phyloP scores from a whole-genome alignment of 2,113 vertebrate genomes.

The Lichenostomus cassidix region DNA sequence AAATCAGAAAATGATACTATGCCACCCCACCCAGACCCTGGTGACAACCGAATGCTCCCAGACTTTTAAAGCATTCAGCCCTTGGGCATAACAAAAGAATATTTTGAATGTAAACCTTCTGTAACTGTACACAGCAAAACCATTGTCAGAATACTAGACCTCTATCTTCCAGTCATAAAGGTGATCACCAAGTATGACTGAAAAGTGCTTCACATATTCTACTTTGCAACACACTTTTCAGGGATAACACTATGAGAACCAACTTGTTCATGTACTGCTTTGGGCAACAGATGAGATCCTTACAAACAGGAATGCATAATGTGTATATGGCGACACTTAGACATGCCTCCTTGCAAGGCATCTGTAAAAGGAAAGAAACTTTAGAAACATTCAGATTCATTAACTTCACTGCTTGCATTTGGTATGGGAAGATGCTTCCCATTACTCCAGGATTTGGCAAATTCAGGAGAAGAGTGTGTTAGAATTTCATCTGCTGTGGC shows the following conservation, averaged over 20 bases:
- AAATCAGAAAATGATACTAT: neutral
- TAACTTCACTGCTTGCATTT: neutral
- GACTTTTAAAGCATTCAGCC: neutral
- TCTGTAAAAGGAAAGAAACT: neutral
- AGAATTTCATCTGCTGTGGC: neutral
- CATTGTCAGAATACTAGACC: neutral
- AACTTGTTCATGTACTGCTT: neutral
- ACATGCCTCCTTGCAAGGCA: neutral
- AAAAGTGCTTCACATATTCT: neutral
- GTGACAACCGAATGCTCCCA: neutral
- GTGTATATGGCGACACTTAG: neutral
- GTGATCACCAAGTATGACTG: neutral
- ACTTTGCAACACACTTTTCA: neutral
- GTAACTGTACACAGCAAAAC: neutral
- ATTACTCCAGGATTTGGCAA: neutral
- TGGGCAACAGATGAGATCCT: neutral
- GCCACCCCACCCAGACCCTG: neutral
- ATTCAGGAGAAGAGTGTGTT: neutral
- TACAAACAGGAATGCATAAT: neutral
- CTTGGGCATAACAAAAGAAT: neutral
- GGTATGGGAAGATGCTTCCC: neutral
- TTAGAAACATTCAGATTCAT: neutral
- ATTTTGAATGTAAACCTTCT: neutral
- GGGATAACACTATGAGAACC: neutral
- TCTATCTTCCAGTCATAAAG: neutral